Percentiles rank a stretch among this genome's conserved stretches.
Evolutionary conservation across 2,797 vertebrate species (phyloP).

Genomic region (Myiothlypis coronata): DNA sequence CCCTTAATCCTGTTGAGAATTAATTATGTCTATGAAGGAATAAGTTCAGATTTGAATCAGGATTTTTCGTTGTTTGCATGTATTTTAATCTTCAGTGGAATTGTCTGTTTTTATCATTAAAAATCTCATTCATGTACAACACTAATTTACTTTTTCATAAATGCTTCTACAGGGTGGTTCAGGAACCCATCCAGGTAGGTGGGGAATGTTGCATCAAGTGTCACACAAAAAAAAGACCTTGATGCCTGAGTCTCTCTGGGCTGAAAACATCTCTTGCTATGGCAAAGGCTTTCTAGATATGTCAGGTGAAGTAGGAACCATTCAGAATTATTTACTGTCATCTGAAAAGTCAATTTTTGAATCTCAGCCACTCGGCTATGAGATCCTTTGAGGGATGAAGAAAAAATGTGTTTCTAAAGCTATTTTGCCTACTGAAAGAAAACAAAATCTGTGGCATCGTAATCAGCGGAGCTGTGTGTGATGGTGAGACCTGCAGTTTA

Average conservation of each 20-base stretch:
- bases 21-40: neutral
- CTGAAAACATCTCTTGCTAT: neutral
- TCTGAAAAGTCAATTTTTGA: neutral
- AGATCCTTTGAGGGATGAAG: constrained; percentile 2
- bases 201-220: neutral
- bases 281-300: neutral
- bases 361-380: neutral
- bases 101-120: neutral
- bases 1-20: neutral
- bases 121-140: neutral
- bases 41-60: neutral
- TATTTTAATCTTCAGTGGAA: neutral
- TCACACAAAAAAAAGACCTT: neutral
- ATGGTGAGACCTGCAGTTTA: neutral
- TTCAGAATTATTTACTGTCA: neutral
- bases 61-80: neutral
- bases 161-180: neutral
- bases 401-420: neutral
- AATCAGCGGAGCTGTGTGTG: neutral
- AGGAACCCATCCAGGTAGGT: neutral
- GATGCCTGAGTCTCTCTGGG: neutral
- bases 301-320: neutral
- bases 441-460: neutral
- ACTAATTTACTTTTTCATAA: neutral
- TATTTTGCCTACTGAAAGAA: constrained; percentile 32